Base-by-base conservation (phyloP, 2,797 vertebrate genomes). In the Craterocephalus amniculus region DNA sequence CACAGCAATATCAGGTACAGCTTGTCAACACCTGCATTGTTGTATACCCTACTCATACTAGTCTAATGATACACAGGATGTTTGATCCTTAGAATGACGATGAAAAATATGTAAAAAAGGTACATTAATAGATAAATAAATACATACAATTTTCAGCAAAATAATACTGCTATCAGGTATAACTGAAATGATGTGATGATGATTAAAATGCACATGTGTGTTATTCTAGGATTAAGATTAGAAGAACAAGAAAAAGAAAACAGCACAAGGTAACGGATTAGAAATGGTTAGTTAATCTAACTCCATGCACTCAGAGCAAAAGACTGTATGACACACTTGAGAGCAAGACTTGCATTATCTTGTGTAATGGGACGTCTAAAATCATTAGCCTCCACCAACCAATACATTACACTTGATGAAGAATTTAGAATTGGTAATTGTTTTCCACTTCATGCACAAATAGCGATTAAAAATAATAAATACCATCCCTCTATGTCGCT, bases 361-460 rank as follows among this genome's bases (percentile, higher is more conserved):
- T 77, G 85, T 83, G 87, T 91, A 91, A 89, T 89, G 84, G 82
- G 72, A 89, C 80, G 74, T 91, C 85, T 80, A 82, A 85, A 90
- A 88, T 82, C 86, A 89, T 91, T 91, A 89, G 80, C 80, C 79
- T 89, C 79, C 69, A 35, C 83, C 82, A 74, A 80, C 84, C 84
- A 83, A 82, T 81, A 56, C 65, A 88, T 88, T 89, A 88, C 86
- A 88, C 82, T 88, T 88, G 88, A 88, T 88, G 85, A 91, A 90
- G 84, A 89, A 88, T 89, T 89, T 86, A 66, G 70, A 79, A 81
- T 69, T 73, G 80, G 87, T 85, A 86, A 91, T 90, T 90, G 86
- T 92, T 89, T 91, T 89, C 82, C 82, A 89, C 86, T 89, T 87
- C 79, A 85, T 87, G 86, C 81, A 79, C 89, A 88, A 86, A 85